These are phyloP conservation scores for Pogona vitticeps DNA, from an alignment of 2,113 vertebrate genomes.

Conservation along the genomic window DNA sequence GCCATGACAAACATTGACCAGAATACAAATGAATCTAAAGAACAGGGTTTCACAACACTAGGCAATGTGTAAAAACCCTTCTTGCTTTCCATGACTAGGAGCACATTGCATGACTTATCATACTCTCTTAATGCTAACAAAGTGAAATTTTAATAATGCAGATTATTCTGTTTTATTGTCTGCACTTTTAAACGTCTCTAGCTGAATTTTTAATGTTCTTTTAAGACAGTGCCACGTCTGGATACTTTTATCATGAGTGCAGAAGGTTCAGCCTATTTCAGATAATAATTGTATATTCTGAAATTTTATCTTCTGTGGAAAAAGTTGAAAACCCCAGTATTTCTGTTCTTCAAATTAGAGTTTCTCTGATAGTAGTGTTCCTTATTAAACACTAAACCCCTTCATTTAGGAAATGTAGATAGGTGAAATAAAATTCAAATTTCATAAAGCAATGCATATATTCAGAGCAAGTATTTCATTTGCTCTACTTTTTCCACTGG, in stretches of 20 bases:
- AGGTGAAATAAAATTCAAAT: not conserved
- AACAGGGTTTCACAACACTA: not conserved
- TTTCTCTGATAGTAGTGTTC: not conserved
- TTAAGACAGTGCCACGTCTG: not conserved
- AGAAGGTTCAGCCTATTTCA: not conserved
- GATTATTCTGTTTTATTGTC: not conserved
- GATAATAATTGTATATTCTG: rapidly evolving
- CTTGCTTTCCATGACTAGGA: not conserved
- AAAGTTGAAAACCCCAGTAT: not conserved
- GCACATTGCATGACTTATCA: not conserved
- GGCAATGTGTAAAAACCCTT: not conserved
- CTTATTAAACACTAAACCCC: not conserved
- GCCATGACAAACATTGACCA: not conserved
- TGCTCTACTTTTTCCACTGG: not conserved
- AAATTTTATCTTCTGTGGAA: not conserved
- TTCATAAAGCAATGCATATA: not conserved
- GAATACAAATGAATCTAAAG: not conserved
- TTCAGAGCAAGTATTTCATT: rapidly evolving
- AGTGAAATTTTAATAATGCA: slow-evolving; percentile 27
- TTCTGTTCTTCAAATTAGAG: too few relatives aligned
- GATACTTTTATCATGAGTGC: not conserved
- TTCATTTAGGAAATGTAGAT: not conserved
- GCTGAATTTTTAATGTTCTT: not conserved
- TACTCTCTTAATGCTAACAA: not conserved
- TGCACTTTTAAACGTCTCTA: not conserved